Evolutionary conservation across 92 coral and sea anemone genomes (phyloP), one percentile per base, ranked within the genome.

Genomic region (Actinernus sp.): DNA sequence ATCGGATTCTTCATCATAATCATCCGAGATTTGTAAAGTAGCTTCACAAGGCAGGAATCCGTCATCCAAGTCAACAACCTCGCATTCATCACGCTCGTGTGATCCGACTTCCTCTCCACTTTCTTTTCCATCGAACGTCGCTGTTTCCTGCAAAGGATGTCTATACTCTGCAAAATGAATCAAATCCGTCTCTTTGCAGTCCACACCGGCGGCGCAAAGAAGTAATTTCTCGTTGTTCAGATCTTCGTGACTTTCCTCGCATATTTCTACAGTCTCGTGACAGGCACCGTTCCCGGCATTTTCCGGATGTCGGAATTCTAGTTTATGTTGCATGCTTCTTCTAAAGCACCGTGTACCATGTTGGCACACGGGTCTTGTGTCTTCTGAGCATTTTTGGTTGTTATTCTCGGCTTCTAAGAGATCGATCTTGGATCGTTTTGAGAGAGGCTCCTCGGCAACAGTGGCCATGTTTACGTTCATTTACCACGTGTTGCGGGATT

Each of bases 81-180:
- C n/a, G 44, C 96, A 85, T 45, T 89, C 96, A 11, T 66, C 71
- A 18, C 56, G 70, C 61, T 88, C 95, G 17, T 58, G 27, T 20
- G 1, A 13, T 23, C 62, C 62, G n/a, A n/a, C n/a, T 0, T 52
- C 24, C 13, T 31, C 28, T 39, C 48, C 51, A 57, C 56, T 27
- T 33, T 31, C 47, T 13, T 70, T 49, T 13, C 28, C 46, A 5
- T 16, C 51, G n/a, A n/a, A n/a, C n/a, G n/a, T n/a, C n/a, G n/a
- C n/a, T n/a, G n/a, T n/a, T 0, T 46, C 52, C 28, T 62, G 18
- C 21, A 54, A 71, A 27, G 96, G 96, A 57, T 89, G 96, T 61
- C 83, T 64, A 55, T 61, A 89, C 54, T 85, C 96, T 38, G 96
- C 96, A 46, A 85, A 89, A 68, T 89, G 96, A 3, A 85, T 76